These are phyloP conservation scores for Calameuta idolon DNA, from an alignment of 2,888 invertebrate genomes.

Conservation along the genomic window DNA sequence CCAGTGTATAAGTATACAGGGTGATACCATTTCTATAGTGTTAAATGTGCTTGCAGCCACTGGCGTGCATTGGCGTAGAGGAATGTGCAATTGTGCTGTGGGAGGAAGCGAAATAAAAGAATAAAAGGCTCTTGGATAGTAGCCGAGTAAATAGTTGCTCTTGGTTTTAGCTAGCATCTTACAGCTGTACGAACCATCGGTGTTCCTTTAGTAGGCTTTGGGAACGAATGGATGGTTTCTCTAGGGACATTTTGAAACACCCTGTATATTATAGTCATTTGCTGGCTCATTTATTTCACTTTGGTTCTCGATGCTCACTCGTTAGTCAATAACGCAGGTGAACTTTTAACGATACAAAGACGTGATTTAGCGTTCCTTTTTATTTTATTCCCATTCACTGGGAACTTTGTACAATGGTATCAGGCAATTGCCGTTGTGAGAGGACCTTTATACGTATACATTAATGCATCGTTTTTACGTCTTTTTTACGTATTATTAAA, in stretches of 20 bases:
- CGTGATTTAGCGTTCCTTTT: not conserved
- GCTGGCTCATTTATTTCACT: not conserved
- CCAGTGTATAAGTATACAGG: not conserved
- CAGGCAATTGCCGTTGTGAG: not conserved
- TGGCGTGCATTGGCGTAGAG: not conserved
- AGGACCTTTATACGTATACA: not conserved
- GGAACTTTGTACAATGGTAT: not conserved
- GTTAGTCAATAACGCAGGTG: not conserved
- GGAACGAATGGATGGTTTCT: not conserved
- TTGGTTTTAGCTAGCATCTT: not conserved
- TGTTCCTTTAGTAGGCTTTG: not conserved
- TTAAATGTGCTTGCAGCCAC: not conserved
- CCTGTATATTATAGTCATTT: not conserved
- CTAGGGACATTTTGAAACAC: not conserved
- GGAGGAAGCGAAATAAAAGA: not conserved
- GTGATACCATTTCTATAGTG: not conserved
- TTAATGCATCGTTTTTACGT: conserved; percentile 1
- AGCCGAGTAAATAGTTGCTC: not conserved
- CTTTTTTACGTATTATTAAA: not conserved
- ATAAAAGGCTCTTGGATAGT: not conserved
- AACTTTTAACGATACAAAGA: not conserved
- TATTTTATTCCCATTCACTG: not conserved
- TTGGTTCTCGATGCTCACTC: not conserved
- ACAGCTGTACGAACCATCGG: not conserved
- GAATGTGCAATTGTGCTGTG: not conserved